Conservation (phyloP, 2,113 vertebrate species). For the Gasterosteus nipponicus region DNA sequence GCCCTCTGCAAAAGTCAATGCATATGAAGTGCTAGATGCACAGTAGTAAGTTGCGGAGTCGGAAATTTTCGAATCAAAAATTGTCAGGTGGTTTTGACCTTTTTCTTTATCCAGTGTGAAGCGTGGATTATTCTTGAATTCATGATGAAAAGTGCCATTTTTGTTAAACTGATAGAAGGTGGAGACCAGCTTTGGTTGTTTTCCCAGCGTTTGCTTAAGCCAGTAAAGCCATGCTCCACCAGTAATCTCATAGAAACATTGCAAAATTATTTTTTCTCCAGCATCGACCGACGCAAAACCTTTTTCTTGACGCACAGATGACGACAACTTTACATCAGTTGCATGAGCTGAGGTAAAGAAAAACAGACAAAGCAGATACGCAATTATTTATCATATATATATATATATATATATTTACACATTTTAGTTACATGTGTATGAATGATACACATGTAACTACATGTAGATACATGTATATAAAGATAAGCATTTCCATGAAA, state of each 20-base stretch:
- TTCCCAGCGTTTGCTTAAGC: slow-evolving; percentile 56
- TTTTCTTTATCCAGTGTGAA: slow-evolving; percentile 3
- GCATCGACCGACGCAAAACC: slow-evolving; percentile 17
- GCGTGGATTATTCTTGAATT: slow-evolving; percentile 42
- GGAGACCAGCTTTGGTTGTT: slow-evolving; percentile 35
- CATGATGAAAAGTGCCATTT: neutral
- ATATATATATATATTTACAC: too few relatives aligned
- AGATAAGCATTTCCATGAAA: neutral
- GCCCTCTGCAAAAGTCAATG: slow-evolving; percentile 29
- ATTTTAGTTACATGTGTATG: neutral
- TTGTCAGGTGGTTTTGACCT: slow-evolving; percentile 27
- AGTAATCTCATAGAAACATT: neutral
- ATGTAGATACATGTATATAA: neutral
- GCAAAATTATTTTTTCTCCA: slow-evolving; percentile 31
- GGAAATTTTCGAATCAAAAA: slow-evolving; percentile 5
- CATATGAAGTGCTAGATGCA: neutral
- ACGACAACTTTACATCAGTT: neutral
- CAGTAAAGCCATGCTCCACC: slow-evolving; percentile 19
- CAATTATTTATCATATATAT: neutral
- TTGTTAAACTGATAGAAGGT: fast-evolving
- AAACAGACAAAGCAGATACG: neutral
- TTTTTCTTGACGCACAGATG: neutral
- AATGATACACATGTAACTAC: neutral
- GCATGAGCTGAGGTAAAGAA: slow-evolving; percentile 3
- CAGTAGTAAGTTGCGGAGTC: slow-evolving; percentile 61